A percentile compares a stretch with the other conserved stretches of the same genome.
phyloP scores from a whole-genome alignment of 2,113 vertebrate genomes.

The Trematocara unimaculatum region DNA sequence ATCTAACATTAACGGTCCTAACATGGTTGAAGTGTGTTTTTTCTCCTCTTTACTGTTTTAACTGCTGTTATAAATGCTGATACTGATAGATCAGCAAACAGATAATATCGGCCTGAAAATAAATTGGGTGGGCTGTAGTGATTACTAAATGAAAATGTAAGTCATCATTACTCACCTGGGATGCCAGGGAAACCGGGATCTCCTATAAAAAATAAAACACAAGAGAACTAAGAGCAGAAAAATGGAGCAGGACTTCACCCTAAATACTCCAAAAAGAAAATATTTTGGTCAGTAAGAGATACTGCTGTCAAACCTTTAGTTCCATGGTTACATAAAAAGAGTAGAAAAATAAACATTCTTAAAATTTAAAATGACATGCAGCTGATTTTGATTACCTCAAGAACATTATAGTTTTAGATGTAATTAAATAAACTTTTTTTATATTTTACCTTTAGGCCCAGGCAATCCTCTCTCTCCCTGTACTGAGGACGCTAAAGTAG shows the following conservation, averaged over 20 bases:
- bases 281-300: not conserved
- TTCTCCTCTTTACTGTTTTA: not conserved
- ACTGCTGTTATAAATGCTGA: not conserved
- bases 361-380: not conserved
- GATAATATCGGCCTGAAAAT: rapidly evolving
- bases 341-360: not conserved
- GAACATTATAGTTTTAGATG: not conserved
- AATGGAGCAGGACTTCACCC: not conserved
- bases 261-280: not conserved
- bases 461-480: slow-evolving; percentile 73
- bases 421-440: not conserved
- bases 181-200: slow-evolving; percentile 66
- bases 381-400: not conserved
- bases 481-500: slow-evolving; percentile 64
- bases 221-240: not conserved
- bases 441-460: slow-evolving; percentile 82
- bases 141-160: not conserved
- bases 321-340: slow-evolving; percentile 59
- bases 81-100: not conserved
- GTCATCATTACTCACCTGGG: slow-evolving; percentile 57
- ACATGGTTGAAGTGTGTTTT: not conserved
- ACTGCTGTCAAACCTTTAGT: slow-evolving; percentile 36
- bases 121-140: not conserved
- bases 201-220: slow-evolving; percentile 50
- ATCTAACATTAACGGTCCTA: not conserved